Base-by-base conservation (phyloP, 2,797 vertebrate species). In the Leptodactylus fallax region DNA sequence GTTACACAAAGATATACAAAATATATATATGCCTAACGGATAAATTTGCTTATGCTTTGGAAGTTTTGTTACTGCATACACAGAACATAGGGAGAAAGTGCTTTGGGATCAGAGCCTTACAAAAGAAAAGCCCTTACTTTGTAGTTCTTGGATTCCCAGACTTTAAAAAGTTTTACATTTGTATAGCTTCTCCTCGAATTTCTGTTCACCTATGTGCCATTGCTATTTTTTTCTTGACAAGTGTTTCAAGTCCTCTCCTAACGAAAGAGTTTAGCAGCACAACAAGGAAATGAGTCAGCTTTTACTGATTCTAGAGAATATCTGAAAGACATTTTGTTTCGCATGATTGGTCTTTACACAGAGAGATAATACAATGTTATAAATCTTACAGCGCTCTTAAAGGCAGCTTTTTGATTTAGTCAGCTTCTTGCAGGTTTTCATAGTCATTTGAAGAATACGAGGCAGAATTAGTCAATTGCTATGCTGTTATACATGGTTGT, bases 281-380 rank as follows among this genome's bases (percentile, higher is more conserved):
- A 83, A 83, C 36, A 79, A 83, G 72, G 19, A 61, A 83, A 83
- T 69, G 72, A 87, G 67, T 87, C 81, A 83, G 72, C 80, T 76
- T 56, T 78, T 81, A 51, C 58, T 69, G 60, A 77, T 69, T 69
- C 80, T 45, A 58, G 53, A 55, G 76, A 55, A 56, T 67, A 56
- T 78, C 86, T 61, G 23, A 87, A 87, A 87, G 72, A 53, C 86
- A 83, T 83, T 83, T 81, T 7, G 72, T 67, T 87, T 65, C 83
- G 86, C 81, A 78, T 87, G 86, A 58, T 83, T 61, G 58, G 71
- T 77, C 72, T 87, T 87, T 83, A 87, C 80, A 78, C 60, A 79
- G 71, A 49, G 60, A 49, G 49, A 87, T 67, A 87, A 83, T 87
- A 78, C 60, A 87, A 45, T 83, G 74, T 84, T 84, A 84, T 79